Percentiles rank a stretch among this genome's conserved stretches.
These are phyloP conservation scores for Nomada ruficornis DNA, from an alignment of 2,888 invertebrate species.

Conservation along the genomic window DNA sequence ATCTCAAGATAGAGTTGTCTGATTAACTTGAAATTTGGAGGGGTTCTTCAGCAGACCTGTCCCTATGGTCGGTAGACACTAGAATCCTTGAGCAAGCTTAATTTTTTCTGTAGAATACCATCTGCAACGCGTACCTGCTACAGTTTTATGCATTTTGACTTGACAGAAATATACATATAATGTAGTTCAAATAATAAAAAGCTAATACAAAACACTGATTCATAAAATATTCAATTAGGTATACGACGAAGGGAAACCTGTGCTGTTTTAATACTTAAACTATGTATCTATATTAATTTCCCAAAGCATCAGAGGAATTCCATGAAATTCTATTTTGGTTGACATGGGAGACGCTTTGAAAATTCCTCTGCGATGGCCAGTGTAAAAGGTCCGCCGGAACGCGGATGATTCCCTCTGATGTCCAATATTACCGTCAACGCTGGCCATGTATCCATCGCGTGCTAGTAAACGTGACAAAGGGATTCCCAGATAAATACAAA, in stretches of 20 bases:
- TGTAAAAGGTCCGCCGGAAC: slow-evolving; percentile 62
- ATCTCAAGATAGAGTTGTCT: no score
- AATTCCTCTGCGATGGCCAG: slow-evolving; percentile 49
- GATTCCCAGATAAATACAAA: slow-evolving; percentile 56
- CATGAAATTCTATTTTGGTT: slow-evolving; percentile 57
- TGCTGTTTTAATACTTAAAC: background rate
- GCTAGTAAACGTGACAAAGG: slow-evolving; percentile 59
- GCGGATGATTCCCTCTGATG: slow-evolving; percentile 58
- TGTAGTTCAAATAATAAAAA: no score
- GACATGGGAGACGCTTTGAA: slow-evolving; percentile 50
- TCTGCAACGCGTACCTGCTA: no score
- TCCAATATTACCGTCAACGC: slow-evolving; percentile 53
- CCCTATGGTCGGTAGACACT: no score
- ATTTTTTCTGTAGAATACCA: no score
- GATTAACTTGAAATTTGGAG: no score
- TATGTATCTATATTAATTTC: slow-evolving; percentile 21
- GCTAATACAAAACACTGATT: background rate
- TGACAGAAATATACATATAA: no score
- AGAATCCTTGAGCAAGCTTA: no score
- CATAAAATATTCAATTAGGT: background rate
- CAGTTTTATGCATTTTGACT: no score
- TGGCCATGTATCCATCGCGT: slow-evolving; percentile 40
- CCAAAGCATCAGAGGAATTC: slow-evolving; percentile 41
- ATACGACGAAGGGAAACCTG: no score
- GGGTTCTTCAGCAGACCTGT: no score